phyloP scores from a whole-genome alignment of 2,113 vertebrate genomes.

The Alethe castanea region DNA sequence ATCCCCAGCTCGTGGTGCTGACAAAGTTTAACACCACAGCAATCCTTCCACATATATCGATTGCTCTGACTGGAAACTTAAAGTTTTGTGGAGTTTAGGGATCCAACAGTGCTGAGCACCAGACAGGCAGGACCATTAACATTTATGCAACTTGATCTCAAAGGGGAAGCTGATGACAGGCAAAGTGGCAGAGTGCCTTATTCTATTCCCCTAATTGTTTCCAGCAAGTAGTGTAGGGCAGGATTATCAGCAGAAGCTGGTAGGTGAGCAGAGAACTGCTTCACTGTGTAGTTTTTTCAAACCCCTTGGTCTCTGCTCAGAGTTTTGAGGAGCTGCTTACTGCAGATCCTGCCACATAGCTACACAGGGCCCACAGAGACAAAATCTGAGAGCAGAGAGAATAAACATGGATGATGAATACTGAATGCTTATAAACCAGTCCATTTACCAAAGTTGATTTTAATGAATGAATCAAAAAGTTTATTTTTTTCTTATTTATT shows the following conservation, averaged over 20 bases:
- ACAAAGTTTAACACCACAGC: neutral
- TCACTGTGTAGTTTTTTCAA: neutral
- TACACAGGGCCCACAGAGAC: neutral
- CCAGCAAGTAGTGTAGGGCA: neutral
- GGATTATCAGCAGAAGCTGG: neutral
- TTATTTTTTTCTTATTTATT: no score
- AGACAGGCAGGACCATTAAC: neutral
- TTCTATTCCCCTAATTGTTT: neutral
- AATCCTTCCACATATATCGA: accelerated
- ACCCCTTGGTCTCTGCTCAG: neutral
- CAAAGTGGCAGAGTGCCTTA: neutral
- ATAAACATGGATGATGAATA: neutral
- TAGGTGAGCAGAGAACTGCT: neutral
- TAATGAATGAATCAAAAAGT: neutral
- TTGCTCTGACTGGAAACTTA: neutral
- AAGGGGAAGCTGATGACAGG: neutral
- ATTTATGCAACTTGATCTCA: constrained; percentile 19
- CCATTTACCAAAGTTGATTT: neutral
- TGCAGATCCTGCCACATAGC: neutral
- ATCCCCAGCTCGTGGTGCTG: neutral
- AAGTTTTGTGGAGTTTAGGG: neutral
- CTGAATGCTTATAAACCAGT: neutral
- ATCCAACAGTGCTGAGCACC: accelerated
- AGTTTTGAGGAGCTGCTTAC: neutral
- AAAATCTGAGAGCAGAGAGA: neutral